Percentiles rank a stretch among this genome's conserved stretches.
Conservation (phyloP, 2,797 vertebrate species). For the Coracias cyanogaster region DNA sequence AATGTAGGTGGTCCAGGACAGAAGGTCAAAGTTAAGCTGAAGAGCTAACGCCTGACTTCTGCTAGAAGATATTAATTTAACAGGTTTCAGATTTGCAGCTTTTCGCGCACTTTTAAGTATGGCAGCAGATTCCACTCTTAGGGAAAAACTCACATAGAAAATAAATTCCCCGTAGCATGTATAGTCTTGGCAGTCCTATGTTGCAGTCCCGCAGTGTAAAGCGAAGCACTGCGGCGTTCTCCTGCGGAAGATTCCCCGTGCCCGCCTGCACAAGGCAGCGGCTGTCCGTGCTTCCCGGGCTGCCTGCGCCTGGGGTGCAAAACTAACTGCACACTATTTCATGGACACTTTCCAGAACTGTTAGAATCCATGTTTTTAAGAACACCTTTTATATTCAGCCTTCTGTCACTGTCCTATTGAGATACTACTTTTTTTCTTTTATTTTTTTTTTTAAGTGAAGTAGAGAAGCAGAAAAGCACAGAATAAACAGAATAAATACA, state of each 20-base stretch:
- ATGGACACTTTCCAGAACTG: not conserved
- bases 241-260: not conserved
- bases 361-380: not conserved
- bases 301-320: not conserved
- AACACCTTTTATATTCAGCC: not conserved
- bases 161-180: not conserved
- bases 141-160: not conserved
- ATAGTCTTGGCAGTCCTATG: not conserved
- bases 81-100: not conserved
- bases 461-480: not conserved
- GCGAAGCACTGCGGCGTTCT: not conserved
- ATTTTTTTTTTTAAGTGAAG: not conserved
- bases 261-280: not conserved
- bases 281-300: not conserved
- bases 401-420: not conserved
- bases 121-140: not conserved
- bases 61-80: not conserved
- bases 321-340: not conserved
- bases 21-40: constrained; percentile 35
- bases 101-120: not conserved
- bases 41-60: not conserved
- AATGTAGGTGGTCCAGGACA: constrained; percentile 45
- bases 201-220: not conserved
- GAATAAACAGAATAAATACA: not conserved
- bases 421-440: not conserved